Conservation (phyloP, 2,113 vertebrate genomes). For the Polyodon spathula region DNA sequence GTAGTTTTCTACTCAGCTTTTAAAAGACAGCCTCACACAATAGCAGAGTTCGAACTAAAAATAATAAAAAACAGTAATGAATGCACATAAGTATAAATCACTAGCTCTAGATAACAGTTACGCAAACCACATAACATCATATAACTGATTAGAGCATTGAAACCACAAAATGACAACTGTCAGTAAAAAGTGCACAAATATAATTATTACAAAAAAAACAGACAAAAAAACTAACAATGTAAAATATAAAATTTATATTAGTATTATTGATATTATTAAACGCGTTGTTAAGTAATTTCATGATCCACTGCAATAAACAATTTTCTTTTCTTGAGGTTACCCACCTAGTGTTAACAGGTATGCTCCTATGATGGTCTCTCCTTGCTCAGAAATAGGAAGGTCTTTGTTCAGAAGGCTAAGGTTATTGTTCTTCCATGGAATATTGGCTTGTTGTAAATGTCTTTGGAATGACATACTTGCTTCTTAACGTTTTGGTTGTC, state of each 20-base stretch:
- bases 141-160: no score
- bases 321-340: constrained; percentile 23
- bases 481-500: constrained; percentile 24
- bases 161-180: no score
- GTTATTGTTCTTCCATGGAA: constrained; percentile 78
- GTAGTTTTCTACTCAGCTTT: no score
- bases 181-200: background rate
- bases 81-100: no score
- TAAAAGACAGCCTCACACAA: no score
- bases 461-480: constrained; percentile 58
- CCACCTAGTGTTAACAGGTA: constrained; percentile 65
- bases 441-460: constrained; percentile 55
- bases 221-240: background rate
- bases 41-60: no score
- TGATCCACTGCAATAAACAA: background rate
- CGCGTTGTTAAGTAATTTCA: background rate
- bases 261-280: background rate
- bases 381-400: constrained; percentile 61
- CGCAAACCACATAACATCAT: no score
- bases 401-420: constrained; percentile 58
- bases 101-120: no score
- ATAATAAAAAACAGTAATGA: no score
- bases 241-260: no score
- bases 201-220: constrained; percentile 3
- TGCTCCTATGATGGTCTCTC: constrained; percentile 66